These are phyloP conservation scores for Sebastes oblongus DNA, from an alignment of 2,797 vertebrate species.

Conservation along the genomic window DNA sequence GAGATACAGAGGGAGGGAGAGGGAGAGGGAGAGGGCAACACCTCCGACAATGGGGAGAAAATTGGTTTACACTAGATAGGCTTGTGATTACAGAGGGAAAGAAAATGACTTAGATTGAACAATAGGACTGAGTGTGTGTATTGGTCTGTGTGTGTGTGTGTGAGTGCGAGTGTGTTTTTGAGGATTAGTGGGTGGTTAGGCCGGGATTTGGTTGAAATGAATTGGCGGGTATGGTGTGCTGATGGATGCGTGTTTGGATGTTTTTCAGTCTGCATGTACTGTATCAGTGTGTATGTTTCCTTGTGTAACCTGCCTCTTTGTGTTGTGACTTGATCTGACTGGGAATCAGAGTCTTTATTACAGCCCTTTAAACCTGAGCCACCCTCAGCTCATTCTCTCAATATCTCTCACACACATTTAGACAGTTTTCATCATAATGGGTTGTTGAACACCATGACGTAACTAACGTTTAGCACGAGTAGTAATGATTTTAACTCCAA, in stretches of 20 bases:
- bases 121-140: slow-evolving; percentile 59
- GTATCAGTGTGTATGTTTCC: slow-evolving; percentile 13
- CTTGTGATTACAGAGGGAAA: slow-evolving; percentile 78
- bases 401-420: background rate
- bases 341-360: slow-evolving; percentile 32
- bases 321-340: slow-evolving; percentile 44
- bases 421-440: background rate
- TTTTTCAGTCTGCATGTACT: slow-evolving; percentile 41
- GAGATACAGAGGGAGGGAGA: slow-evolving; percentile 61
- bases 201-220: slow-evolving; percentile 67
- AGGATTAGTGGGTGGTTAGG: slow-evolving; percentile 73
- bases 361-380: slow-evolving; percentile 31
- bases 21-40: slow-evolving; percentile 72
- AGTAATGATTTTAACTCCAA: background rate
- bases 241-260: slow-evolving; percentile 52
- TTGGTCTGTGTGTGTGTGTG: background rate
- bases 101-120: slow-evolving; percentile 79
- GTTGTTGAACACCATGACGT: background rate
- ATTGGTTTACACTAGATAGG: slow-evolving; percentile 83
- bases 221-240: slow-evolving; percentile 46
- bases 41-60: slow-evolving; percentile 79
- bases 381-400: background rate
- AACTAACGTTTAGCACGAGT: background rate
- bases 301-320: slow-evolving; percentile 11
- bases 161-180: slow-evolving; percentile 33